Evolutionary conservation across 1,140 invertebrate genomes (phyloP), one percentile per base, ranked within the genome.

Genomic region (Dinothrombium tinctorium): DNA sequence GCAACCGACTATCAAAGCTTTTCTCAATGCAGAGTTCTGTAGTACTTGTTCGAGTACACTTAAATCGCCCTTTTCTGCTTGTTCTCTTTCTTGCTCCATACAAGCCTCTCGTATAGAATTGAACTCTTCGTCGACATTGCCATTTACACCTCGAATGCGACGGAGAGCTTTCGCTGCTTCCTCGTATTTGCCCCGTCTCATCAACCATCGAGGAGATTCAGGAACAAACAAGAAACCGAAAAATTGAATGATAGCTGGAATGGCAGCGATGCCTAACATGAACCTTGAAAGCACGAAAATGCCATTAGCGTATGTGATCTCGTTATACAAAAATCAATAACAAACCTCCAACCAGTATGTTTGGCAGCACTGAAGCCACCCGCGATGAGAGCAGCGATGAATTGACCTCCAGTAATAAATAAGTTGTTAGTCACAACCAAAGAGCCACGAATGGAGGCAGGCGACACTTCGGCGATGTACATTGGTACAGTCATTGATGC

Each of bases 401-500:
- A 58, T 52, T 70, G 65, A 23, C 69, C 69, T 45, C 61, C 25
- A 11, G 68, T 70, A 17, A 71, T 64, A 57, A 69, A 68, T 19
- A 65, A 54, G 36, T 61, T 62, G 46, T 71, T 69, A n/a, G 64
- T 54, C 2, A 67, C 67, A 1, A 71, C 62, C 9, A 71, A 51
- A 28, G 56, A 51, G 6, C 69, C 69, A 4, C 69, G 53, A 20
- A 59, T 55, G 41, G 66, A 52, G n/a, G 59, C 47, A 0, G 66
- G 65, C 2, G 69, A 58, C 23, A 63, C 60, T 54, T 71, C 69
- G 5, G 66, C 65, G 21, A 72, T 62, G 51, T 71, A 72, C 53
- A 71, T 64, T 2, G 69, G 69, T 6, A 71, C 65, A n/a, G 62
- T 62, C 54, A 66, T 69, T 4, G 69, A 72, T 9, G 66, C 62